Base-by-base conservation (phyloP, 2,888 invertebrate species). In the Drosophila borborema region DNA sequence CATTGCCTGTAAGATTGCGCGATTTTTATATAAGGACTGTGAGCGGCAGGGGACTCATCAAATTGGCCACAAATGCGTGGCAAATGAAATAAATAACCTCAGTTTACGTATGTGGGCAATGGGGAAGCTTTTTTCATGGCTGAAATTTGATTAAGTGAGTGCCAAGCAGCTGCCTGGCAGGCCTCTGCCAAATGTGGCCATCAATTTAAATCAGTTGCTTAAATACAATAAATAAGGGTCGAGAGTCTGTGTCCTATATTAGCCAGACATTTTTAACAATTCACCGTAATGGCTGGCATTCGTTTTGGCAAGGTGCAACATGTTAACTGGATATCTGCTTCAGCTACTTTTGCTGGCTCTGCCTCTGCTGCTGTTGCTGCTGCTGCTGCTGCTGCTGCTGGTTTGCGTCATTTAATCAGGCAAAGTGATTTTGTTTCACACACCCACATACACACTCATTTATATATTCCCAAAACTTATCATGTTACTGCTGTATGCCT, bases 191-290 rank as follows among this genome's bases (percentile, higher is more conserved):
- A 86, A 82, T 81, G 72, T 54, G 74, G 71, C 82, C 87, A 85
- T 85, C 77, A 89, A 85, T 85, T 85, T 77, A 80, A 87, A 85
- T 85, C 85, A 85, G 84, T 77, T 80, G 71, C 79, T 80, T 74
- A 74, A 72, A 72, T 72, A 80, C 82, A 80, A 85, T 87, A 85
- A 85, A 85, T 89, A 85, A 81, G 81, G 70, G 71, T 67, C 79
- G 72, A 73, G 28, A 6, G 28, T 28, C 28, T 28, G 28, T 12
- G 23, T 43, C 36, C 46, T 43, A 55, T 81, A 90, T 90, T 85
- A 82, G 89, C 82, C 86, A 82, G 72, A 62, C 78, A 88, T 88
- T 90, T 90, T 88, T 88, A 88, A 90, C 88, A 82, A 90, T 90
- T 91, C 77, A 66, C 59, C 68, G 58, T 88, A 90, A 88, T 90